Percentiles rank a stretch among this genome's conserved stretches.
These are phyloP conservation scores for Callyntrura guangdongensis DNA, from an alignment of 2,888 invertebrate species.

Conservation along the genomic window DNA sequence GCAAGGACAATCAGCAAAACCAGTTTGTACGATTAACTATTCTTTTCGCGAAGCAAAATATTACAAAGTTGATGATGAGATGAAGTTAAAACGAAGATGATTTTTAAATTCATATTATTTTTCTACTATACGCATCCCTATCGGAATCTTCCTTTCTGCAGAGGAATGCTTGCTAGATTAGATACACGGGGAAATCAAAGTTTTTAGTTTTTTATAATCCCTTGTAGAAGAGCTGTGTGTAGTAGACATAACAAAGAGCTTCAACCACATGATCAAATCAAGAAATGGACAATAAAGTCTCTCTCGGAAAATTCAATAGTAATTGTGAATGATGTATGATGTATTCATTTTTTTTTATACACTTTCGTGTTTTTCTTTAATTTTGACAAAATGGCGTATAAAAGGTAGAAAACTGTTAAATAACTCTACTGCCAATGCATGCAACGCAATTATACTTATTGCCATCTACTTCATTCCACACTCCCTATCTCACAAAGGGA, in stretches of 20 bases:
- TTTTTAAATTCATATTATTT: slow-evolving; percentile 28
- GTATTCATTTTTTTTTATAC: not conserved
- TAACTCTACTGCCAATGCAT: not conserved
- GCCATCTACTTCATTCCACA: slow-evolving; percentile 8
- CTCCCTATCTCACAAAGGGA: slow-evolving; percentile 7
- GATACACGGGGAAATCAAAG: no score
- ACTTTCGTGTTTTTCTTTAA: slow-evolving; percentile 6
- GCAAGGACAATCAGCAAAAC: slow-evolving; percentile 74
- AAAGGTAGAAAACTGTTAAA: not conserved
- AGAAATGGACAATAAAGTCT: no score
- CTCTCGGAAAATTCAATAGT: no score
- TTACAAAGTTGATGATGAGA: not conserved
- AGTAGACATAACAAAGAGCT: no score
- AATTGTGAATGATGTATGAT: not conserved
- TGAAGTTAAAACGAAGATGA: slow-evolving; percentile 16
- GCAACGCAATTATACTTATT: slow-evolving; percentile 19
- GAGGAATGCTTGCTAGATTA: slow-evolving; percentile 4
- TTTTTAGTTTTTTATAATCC: no score
- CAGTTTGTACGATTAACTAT: slow-evolving; percentile 38
- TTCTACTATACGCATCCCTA: not conserved
- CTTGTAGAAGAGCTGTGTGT: no score
- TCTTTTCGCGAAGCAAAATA: slow-evolving; percentile 35
- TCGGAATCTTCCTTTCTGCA: not conserved
- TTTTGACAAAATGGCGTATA: not conserved
- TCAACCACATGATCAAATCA: no score